phyloP scores from a whole-genome alignment of 1,140 invertebrate genomes.

The Phymastichus coffea region DNA sequence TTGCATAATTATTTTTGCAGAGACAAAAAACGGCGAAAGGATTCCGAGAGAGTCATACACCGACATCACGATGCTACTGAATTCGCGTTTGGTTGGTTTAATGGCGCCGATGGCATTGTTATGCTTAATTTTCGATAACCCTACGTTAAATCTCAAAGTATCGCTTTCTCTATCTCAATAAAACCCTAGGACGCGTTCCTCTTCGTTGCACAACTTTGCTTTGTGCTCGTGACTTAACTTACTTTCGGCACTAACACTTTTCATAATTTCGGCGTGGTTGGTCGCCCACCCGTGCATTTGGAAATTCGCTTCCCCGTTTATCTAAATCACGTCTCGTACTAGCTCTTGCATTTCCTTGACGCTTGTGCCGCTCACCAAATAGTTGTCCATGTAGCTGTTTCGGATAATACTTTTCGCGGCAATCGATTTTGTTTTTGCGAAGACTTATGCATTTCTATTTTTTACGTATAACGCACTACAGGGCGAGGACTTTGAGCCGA shows the following conservation, averaged over 20 bases:
- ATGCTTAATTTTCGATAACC: not conserved
- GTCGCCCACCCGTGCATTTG: not conserved
- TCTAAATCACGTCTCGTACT: not conserved
- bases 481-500: not conserved
- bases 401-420: not conserved
- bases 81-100: not conserved
- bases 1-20: not conserved
- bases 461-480: not conserved
- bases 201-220: not conserved
- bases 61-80: not conserved
- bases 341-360: not conserved
- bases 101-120: not conserved
- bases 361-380: not conserved
- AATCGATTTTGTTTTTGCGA: not conserved
- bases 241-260: not conserved
- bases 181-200: not conserved
- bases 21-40: not conserved
- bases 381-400: constrained; percentile 1
- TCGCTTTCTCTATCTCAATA: not conserved
- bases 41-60: not conserved
- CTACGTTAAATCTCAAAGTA: not conserved
- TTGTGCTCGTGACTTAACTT: not conserved
- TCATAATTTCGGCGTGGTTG: too few relatives aligned
- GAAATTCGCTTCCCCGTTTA: not conserved
- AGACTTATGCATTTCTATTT: not conserved